Conservation (phyloP, 2,113 vertebrate genomes). For the Tachysurus fulvidraco region DNA sequence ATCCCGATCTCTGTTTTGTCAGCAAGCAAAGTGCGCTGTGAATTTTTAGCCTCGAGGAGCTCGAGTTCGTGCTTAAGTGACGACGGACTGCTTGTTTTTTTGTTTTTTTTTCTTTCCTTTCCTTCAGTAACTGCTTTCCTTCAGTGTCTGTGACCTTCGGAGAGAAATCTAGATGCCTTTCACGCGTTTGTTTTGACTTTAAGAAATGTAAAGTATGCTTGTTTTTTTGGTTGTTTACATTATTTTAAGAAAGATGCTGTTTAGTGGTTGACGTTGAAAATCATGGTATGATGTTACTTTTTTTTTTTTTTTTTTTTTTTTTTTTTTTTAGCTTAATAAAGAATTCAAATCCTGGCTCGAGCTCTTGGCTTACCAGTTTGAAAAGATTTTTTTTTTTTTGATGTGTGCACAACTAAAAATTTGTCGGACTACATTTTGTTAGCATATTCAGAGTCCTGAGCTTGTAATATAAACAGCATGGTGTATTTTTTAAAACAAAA, state of each 20-base stretch:
- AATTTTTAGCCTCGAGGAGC: slow-evolving; percentile 75
- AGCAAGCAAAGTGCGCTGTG: slow-evolving; percentile 81
- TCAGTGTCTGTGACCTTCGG: slow-evolving; percentile 57
- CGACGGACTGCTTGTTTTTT: slow-evolving; percentile 59
- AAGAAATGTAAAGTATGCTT: slow-evolving; percentile 77
- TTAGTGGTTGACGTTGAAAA: slow-evolving; percentile 81
- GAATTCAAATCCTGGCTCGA: slow-evolving; percentile 77
- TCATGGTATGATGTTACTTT: slow-evolving; percentile 77
- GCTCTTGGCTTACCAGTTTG: slow-evolving; percentile 77
- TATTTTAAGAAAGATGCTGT: slow-evolving; percentile 79
- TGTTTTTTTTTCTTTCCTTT: slow-evolving; percentile 50
- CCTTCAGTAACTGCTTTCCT: slow-evolving; percentile 65
- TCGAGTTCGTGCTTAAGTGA: slow-evolving; percentile 65
- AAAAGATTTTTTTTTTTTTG: slow-evolving; percentile 72
- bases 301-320: slow-evolving; percentile 57
- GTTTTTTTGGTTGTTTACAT: slow-evolving; percentile 82
- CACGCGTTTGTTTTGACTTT: slow-evolving; percentile 53
- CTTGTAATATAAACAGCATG: slow-evolving; percentile 89
- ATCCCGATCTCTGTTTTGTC: slow-evolving; percentile 64
- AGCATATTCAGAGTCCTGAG: slow-evolving; percentile 75
- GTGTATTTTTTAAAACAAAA: slow-evolving; percentile 82
- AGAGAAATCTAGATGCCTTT: slow-evolving; percentile 38
- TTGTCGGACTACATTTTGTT: slow-evolving; percentile 72
- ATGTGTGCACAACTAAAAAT: slow-evolving; percentile 79
- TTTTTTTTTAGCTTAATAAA: slow-evolving; percentile 49